Base-by-base conservation (phyloP, 2,888 invertebrate genomes). In the Macrosiphum euphorbiae region DNA sequence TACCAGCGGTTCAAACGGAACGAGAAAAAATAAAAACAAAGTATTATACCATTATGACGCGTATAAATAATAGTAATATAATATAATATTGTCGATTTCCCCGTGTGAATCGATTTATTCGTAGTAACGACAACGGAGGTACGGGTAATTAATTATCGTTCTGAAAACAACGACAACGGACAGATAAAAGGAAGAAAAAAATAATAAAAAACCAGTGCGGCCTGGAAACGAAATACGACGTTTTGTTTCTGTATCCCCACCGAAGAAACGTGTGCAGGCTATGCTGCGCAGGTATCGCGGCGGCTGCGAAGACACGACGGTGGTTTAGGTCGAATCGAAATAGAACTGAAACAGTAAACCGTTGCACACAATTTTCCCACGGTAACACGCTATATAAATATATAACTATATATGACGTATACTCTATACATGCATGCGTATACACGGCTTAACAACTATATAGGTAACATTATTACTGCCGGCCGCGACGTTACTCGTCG, bases 311-410 rank as follows among this genome's bases (percentile, higher is more conserved):
- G 86, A 86, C 28, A 89, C 28, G 89, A 44, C 89, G 35, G 89
- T 28, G 44, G 92, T 88, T 61, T 47, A 67, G 50, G 78, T 90
- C 85, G 78, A 44, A 55, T 88, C 61, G 85, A 44, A 90, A 93
- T 26, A 58, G 55, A 84, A 92, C 88, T 92, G 92, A 90, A 93
- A 93, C 89, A 58, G 94, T 86, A 94, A 94, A 94, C 94, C 90
- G 86, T 94, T 67, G 90, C 94, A 50, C 90, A 90, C 86, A 41
- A 35, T 86, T 94, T 94, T 94, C 94, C 94, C 94, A 94, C 94
- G 90, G 86, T 94, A 61, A 85, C 93, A 20, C 87, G 47, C 87
- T 52, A 11, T 55, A 90, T 67, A 87, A 47, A 87, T 50, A 50
- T 87, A n/a, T 67, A n/a, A 26, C 16, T 84, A 52, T 24, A 50